A percentile compares a stretch with the other conserved stretches of the same genome.
Evolutionary conservation across 2,113 vertebrate species (phyloP).

Genomic region (Megaptera novaeangliae): DNA sequence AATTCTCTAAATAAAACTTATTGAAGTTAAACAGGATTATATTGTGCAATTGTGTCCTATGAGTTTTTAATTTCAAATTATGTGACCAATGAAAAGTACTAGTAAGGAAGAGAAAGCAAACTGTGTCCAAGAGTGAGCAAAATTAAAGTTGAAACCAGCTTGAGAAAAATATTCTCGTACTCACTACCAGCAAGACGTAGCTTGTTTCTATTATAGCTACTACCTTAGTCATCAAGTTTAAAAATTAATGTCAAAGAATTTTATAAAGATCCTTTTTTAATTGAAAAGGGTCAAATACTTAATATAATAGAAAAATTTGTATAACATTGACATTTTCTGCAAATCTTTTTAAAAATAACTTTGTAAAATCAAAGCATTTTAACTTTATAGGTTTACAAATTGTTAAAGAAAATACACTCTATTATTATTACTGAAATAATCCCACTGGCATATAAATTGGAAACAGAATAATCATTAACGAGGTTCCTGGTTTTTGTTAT

Average conservation of each 20-base stretch:
- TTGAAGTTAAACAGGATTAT: not conserved
- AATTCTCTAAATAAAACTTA: not conserved
- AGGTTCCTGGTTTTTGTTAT: constrained; percentile 76
- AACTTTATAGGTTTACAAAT: not conserved
- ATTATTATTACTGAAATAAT: constrained; percentile 72
- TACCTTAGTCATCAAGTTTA: not conserved
- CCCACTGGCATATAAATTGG: constrained; percentile 71
- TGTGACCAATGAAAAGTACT: not conserved
- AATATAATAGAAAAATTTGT: not conserved
- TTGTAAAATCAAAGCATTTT: constrained; percentile 51
- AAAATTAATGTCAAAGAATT: constrained; percentile 16
- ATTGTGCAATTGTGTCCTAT: not conserved
- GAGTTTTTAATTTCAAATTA: constrained; percentile 11
- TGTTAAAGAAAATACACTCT: constrained; percentile 17
- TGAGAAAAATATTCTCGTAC: not conserved
- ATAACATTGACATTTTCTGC: not conserved
- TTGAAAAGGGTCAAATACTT: not conserved
- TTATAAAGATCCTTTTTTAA: not conserved
- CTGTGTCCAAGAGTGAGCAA: not conserved
- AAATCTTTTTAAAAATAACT: not conserved
- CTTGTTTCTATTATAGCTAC: not conserved
- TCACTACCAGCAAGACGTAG: not conserved
- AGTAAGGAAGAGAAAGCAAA: not conserved
- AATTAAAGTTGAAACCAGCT: not conserved
- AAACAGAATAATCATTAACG: constrained; percentile 77